phyloP scores from a whole-genome alignment of 2,888 invertebrate genomes.

The Ochropleura leucogaster region DNA sequence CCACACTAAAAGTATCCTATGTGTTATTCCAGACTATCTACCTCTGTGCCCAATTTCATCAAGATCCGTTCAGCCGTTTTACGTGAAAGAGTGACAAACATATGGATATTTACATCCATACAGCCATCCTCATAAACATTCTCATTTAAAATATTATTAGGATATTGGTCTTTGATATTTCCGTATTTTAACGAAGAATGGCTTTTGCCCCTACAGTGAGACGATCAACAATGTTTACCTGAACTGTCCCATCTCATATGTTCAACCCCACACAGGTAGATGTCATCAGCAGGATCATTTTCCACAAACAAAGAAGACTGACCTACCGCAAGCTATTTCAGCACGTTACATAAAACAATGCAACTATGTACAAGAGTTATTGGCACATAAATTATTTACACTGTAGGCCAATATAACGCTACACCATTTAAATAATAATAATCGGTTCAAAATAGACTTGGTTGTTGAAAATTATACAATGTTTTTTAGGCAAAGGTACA shows the following conservation, averaged over 20 bases:
- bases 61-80: too few relatives aligned
- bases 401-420: slow-evolving; percentile 22
- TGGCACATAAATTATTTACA: slow-evolving; percentile 32
- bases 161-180: too few relatives aligned
- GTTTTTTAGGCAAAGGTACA: not conserved
- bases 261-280: too few relatives aligned
- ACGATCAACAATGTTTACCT: not conserved
- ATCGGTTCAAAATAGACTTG: slow-evolving; percentile 12
- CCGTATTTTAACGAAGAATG: too few relatives aligned
- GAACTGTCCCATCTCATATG: not conserved
- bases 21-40: too few relatives aligned
- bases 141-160: too few relatives aligned
- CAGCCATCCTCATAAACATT: too few relatives aligned
- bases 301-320: slow-evolving; percentile 16
- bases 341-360: slow-evolving; percentile 30
- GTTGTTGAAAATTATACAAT: not conserved
- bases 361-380: slow-evolving; percentile 30
- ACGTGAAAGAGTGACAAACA: too few relatives aligned
- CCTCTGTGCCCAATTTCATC: too few relatives aligned
- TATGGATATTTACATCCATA: too few relatives aligned
- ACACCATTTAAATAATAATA: slow-evolving; percentile 11
- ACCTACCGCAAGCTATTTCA: slow-evolving; percentile 51
- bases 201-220: too few relatives aligned
- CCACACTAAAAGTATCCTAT: too few relatives aligned
- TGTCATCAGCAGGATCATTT: slow-evolving; percentile 18